Evolutionary conservation across 2,113 vertebrate genomes (phyloP).

Genomic region (Saccopteryx leptura): DNA sequence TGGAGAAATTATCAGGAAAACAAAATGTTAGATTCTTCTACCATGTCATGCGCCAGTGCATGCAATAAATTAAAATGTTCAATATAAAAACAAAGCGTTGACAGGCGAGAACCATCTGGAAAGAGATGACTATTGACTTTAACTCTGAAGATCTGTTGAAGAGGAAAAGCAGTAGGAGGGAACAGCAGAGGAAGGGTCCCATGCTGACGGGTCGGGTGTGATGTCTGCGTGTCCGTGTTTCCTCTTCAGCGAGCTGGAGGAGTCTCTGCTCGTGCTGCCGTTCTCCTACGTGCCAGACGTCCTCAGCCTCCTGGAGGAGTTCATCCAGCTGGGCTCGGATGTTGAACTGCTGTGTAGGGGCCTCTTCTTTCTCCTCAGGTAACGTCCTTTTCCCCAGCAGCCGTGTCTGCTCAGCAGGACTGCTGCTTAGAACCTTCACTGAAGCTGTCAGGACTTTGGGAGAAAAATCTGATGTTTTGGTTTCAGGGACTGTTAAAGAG

Average conservation of each 20-base stretch:
- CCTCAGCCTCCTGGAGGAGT: slow-evolving; percentile 92
- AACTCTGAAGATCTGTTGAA: neutral
- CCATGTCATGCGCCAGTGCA: neutral
- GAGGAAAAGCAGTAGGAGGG: neutral
- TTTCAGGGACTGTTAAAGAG: neutral
- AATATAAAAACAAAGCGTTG: neutral
- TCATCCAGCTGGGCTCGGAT: slow-evolving; percentile 92
- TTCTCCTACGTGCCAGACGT: slow-evolving; percentile 96
- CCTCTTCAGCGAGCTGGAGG: slow-evolving; percentile 94
- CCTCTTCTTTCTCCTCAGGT: slow-evolving; percentile 98
- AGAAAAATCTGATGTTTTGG: neutral
- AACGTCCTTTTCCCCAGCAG: neutral
- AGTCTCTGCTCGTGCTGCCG: slow-evolving; percentile 96
- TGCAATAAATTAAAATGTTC: neutral
- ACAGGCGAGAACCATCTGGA: neutral
- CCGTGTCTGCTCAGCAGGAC: rapidly evolving
- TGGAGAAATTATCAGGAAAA: neutral
- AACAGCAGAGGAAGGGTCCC: neutral
- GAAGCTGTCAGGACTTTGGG: neutral
- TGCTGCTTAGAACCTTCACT: neutral
- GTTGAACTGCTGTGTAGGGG: slow-evolving; percentile 96
- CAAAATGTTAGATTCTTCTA: neutral
- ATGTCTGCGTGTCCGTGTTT: neutral
- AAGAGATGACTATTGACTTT: neutral
- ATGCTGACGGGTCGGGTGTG: too few species aligned